Evolutionary conservation across 2,888 invertebrate genomes (phyloP).

Genomic region (Chymomyza fuscimana): DNA sequence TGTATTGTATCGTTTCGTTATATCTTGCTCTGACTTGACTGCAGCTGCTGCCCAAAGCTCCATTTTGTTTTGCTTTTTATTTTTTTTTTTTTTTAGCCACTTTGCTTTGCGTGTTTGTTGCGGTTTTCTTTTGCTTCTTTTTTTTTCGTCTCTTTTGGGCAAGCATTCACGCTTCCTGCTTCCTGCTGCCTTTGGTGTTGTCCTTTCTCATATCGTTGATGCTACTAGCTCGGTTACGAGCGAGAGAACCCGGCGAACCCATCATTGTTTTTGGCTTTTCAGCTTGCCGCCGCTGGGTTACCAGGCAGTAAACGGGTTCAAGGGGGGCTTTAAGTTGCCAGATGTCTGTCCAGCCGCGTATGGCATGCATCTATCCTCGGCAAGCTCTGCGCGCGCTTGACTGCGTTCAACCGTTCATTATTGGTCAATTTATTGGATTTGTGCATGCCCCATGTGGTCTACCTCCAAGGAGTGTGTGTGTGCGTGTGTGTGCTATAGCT

Average conservation of each 20-base stretch:
- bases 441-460: constrained; percentile 46
- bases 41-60: constrained; percentile 19
- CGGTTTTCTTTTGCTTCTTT: background rate
- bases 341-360: constrained; percentile 31
- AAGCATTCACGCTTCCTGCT: background rate
- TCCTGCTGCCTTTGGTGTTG: constrained; percentile 49
- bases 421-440: constrained; percentile 77
- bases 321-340: constrained; percentile 9
- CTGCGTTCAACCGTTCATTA: constrained; percentile 69
- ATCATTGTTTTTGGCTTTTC: constrained; percentile 62
- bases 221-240: background rate
- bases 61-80: constrained; percentile 4
- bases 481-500: constrained; percentile 1
- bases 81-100: background rate
- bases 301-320: background rate
- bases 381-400: constrained; percentile 23
- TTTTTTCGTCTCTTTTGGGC: constrained; percentile 1
- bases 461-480: constrained; percentile 9
- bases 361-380: background rate
- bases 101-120: constrained; percentile 5
- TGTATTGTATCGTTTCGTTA: constrained; percentile 27
- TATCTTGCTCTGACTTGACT: constrained; percentile 14
- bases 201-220: constrained; percentile 33
- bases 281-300: constrained; percentile 39
- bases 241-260: background rate